phyloP scores from a whole-genome alignment of 2,113 vertebrate genomes.

The Platichthys stellatus region DNA sequence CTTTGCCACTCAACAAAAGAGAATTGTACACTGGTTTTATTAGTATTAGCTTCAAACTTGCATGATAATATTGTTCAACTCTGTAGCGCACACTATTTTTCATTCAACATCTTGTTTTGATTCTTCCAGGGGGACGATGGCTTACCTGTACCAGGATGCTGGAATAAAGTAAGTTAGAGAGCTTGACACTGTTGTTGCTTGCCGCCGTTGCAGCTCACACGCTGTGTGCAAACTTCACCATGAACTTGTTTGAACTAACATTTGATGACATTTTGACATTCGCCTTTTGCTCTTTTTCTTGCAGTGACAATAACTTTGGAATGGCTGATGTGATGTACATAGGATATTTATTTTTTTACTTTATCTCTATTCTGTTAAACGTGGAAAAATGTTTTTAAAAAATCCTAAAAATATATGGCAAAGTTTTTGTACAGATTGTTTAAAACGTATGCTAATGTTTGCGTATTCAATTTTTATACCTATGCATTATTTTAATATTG shows the following conservation, averaged over 20 bases:
- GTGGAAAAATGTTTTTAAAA: conserved; percentile 24
- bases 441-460: conserved; percentile 74
- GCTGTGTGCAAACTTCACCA: conserved; percentile 18
- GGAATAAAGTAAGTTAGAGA: conserved; percentile 84
- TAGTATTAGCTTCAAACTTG: neutral
- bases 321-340: conserved; percentile 84
- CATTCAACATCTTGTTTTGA: neutral
- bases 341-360: conserved; percentile 88
- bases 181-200: neutral
- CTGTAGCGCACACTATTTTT: neutral
- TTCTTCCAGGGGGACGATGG: conserved; percentile 81
- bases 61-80: neutral
- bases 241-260: conserved; percentile 67
- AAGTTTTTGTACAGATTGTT: conserved; percentile 81
- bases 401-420: conserved; percentile 60
- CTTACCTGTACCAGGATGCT: conserved; percentile 84
- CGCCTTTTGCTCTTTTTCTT: conserved; percentile 74
- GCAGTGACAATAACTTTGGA: conserved; percentile 85
- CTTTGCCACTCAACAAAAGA: neutral
- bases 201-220: neutral
- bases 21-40: neutral
- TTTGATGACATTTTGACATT: conserved; percentile 24
- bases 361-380: conserved; percentile 68
- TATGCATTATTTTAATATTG: conserved; percentile 77
- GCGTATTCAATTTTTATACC: conserved; percentile 78